Conservation (phyloP, 2,888 invertebrate genomes). For the Ligdia adustata region DNA sequence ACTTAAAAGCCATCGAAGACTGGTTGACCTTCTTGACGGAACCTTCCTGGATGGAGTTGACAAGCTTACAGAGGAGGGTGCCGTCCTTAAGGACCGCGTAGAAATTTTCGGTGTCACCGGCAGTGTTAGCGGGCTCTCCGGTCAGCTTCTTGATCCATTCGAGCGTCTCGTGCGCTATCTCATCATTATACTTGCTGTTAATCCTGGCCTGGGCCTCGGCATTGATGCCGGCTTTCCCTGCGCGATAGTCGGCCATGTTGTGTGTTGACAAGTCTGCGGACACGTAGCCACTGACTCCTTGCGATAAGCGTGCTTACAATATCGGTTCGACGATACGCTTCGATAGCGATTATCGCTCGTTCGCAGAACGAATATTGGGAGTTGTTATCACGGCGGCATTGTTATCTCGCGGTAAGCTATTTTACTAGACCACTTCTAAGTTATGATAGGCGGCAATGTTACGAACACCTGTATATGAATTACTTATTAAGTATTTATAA, state of each 20-base stretch:
- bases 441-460: conserved; percentile 6
- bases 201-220: conserved; percentile 86
- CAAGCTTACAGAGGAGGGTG: conserved; percentile 93
- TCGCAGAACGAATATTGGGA: conserved; percentile 56
- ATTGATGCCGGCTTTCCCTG: conserved; percentile 79
- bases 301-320: conserved; percentile 67
- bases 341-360: conserved; percentile 69
- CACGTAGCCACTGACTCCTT: conserved; percentile 75
- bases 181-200: conserved; percentile 97
- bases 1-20: conserved; percentile 96
- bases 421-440: conserved; percentile 51
- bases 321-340: conserved; percentile 61
- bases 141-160: conserved; percentile 96
- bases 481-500: no score
- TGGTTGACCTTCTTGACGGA: conserved; percentile 96
- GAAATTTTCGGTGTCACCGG: conserved; percentile 95
- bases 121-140: conserved; percentile 91
- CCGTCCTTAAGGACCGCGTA: conserved; percentile 96
- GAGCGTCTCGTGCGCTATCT: conserved; percentile 94
- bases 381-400: conserved; percentile 45
- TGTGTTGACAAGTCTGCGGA: conserved; percentile 66
- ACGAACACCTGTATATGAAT: no score
- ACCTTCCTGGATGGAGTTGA: conserved; percentile 93
- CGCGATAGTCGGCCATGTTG: conserved; percentile 76
- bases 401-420: conserved; percentile 58